Evolutionary conservation across 2,113 vertebrate species (phyloP).

Genomic region (Eolophus roseicapilla): DNA sequence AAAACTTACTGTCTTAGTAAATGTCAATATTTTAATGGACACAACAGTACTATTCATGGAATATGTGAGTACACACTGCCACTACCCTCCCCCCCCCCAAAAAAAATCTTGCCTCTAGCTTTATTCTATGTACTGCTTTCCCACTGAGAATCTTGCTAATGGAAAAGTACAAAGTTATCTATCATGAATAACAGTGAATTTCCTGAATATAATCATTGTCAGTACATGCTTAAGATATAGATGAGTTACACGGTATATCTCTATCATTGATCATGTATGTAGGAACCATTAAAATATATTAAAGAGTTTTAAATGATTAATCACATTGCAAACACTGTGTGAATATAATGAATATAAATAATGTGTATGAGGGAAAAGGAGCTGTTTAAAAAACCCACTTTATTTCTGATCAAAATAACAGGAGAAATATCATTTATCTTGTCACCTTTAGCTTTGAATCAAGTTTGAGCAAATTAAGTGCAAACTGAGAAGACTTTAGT

Average conservation of each 20-base stretch:
- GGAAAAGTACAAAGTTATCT: slow-evolving; percentile 31
- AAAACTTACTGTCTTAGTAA: neutral
- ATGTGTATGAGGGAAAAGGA: neutral
- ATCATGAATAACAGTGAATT: slow-evolving; percentile 23
- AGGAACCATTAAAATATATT: neutral
- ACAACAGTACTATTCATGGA: neutral
- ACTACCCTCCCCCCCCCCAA: neutral
- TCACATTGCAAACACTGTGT: neutral
- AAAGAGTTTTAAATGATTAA: neutral
- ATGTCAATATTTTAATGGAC: neutral
- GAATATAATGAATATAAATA: slow-evolving; percentile 33
- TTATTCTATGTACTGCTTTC: neutral
- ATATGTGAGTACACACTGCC: rapidly evolving
- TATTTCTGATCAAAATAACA: slow-evolving; percentile 12
- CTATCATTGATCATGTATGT: neutral
- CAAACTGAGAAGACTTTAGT: neutral
- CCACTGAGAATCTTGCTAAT: slow-evolving; percentile 8
- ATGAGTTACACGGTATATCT: neutral
- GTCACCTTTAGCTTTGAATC: neutral
- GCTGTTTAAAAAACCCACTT: neutral
- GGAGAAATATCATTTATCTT: slow-evolving; percentile 13
- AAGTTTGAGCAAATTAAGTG: slow-evolving; percentile 25
- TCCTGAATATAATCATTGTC: slow-evolving; percentile 3
- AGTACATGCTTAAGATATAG: neutral
- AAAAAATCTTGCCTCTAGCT: neutral